Evolutionary conservation across 2,888 invertebrate species (phyloP), one percentile per base, ranked within the genome.

Genomic region (Congeria kusceri): DNA sequence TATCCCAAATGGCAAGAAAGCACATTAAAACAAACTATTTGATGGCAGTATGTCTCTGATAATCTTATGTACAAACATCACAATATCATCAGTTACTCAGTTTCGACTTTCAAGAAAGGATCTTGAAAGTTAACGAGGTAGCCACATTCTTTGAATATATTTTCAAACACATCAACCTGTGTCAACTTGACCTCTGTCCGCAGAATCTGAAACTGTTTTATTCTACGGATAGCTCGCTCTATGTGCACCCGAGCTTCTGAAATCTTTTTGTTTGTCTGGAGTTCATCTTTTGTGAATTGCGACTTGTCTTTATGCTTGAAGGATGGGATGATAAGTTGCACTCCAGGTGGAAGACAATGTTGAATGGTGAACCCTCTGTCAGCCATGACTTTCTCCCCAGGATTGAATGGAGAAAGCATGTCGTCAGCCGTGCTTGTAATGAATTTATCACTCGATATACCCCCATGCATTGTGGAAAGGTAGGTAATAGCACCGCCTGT

Each of bases 301-400:
- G 66, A 66, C 44, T 67, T 67, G 56, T 75, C 59, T 20, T 69
- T 68, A 20, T 64, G 75, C 58, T 75, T 75, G 23, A 75, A 75
- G 20, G 69, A 59, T 9, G 74, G 62, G 0, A 69, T 75, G 3
- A 69, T n/a, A 1, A 75, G 29, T 32, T 68, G 23, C 20, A 75
- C 69, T 13, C 75, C 68, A 11, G 20, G 11, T 3, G 75, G 69
- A 20, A 76, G 29, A 32, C 71, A 71, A 56, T 71, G 49, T 11
- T 44, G 20, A 32, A 81, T 74, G 0, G 69, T 70, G 64, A 81
- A 77, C 9, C 81, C 81, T 57, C 77, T 20, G 56, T 77, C 77
- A 15, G 64, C 80, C 80, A 76, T 80, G 7, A 80, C 71, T 56
- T 75, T 75, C 32, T 80, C 80, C n/a, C 69, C 80, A 9, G 64